Percentiles rank a stretch among this genome's conserved stretches.
Conservation (phyloP, 2,113 vertebrate genomes). For the Stomatorhinus ivindoensis region DNA sequence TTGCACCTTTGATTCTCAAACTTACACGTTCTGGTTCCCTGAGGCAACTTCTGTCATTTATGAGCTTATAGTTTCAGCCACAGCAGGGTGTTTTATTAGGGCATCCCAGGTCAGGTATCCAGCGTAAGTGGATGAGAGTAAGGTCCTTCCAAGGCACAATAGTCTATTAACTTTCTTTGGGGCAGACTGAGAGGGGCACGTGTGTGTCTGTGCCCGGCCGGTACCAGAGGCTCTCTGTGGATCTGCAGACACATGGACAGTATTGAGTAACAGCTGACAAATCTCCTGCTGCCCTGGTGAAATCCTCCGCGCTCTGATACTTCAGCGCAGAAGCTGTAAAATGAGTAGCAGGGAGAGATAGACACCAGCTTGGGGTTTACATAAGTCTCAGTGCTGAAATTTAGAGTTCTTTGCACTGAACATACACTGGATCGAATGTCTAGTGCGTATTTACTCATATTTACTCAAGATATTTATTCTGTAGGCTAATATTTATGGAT, state of each 20-base stretch:
- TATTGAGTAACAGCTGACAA: background rate
- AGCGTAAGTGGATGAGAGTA: background rate
- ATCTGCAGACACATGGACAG: background rate
- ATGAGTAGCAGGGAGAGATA: background rate
- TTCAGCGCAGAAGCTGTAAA: background rate
- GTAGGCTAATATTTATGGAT: background rate
- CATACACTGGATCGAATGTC: background rate
- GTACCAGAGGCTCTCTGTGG: background rate
- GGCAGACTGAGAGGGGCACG: background rate
- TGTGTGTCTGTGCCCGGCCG: background rate
- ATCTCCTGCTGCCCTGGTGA: background rate
- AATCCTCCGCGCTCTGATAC: background rate
- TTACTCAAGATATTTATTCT: background rate
- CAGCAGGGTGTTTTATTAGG: background rate
- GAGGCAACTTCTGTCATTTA: background rate
- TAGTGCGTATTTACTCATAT: background rate
- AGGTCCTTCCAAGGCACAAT: background rate
- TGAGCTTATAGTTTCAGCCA: background rate
- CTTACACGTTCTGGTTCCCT: background rate
- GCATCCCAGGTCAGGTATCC: background rate
- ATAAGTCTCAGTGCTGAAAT: background rate
- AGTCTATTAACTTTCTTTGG: background rate
- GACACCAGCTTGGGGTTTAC: background rate
- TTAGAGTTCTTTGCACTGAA: background rate
- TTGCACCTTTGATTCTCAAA: background rate